Conservation (phyloP, 1,140 invertebrate genomes). For the Cydia strobilella region DNA sequence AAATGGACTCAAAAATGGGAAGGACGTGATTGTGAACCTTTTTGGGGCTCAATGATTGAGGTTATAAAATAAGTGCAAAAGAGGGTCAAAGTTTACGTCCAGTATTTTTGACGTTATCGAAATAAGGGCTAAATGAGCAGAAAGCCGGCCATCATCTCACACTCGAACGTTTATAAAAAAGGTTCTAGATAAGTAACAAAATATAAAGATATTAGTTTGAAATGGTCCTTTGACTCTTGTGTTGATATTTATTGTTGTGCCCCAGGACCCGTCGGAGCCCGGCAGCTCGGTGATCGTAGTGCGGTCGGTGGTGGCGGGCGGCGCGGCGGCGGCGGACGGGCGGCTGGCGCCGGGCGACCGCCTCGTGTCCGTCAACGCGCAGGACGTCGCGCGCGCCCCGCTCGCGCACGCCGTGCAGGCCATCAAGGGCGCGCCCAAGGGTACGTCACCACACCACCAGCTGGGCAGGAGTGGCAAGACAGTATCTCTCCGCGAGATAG, state of each 20-base stretch:
- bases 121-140: too few species aligned
- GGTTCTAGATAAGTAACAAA: too few species aligned
- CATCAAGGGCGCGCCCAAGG: slow-evolving; percentile 88
- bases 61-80: too few species aligned
- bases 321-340: slow-evolving; percentile 90
- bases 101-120: too few species aligned
- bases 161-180: background rate
- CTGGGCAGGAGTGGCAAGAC: background rate
- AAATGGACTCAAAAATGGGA: too few species aligned
- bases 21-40: too few species aligned
- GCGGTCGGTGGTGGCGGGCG: slow-evolving; percentile 90
- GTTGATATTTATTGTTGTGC: background rate
- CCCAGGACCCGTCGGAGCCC: slow-evolving; percentile 89
- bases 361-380: slow-evolving; percentile 91
- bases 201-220: background rate
- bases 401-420: slow-evolving; percentile 92
- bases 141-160: too few species aligned
- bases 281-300: slow-evolving; percentile 94
- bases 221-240: background rate
- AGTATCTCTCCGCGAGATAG: too few species aligned
- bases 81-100: too few species aligned
- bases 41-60: too few species aligned
- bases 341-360: slow-evolving; percentile 92
- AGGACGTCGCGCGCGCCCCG: slow-evolving; percentile 86
- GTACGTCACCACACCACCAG: slow-evolving; percentile 54